A percentile compares a stretch with the other conserved stretches of the same genome.
Evolutionary conservation across 2,797 vertebrate genomes (phyloP).

Genomic region (Hyperoplus immaculatus): DNA sequence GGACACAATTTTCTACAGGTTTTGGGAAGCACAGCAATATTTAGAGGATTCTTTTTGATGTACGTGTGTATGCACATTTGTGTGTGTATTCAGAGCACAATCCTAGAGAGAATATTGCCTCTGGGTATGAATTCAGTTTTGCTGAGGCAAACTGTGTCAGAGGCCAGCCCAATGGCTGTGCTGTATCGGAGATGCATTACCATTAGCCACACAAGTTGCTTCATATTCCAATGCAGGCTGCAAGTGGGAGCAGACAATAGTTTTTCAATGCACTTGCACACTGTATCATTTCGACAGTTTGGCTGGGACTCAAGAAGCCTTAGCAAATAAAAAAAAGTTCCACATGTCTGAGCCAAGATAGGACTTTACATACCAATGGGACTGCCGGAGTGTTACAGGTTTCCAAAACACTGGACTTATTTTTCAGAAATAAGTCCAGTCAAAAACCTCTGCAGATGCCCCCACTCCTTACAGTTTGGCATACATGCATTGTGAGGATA

Average conservation of each 20-base stretch:
- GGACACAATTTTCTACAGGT: slow-evolving; percentile 45
- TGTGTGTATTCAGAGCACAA: slow-evolving; percentile 26
- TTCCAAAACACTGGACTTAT: slow-evolving; percentile 67
- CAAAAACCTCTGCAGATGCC: slow-evolving; percentile 26
- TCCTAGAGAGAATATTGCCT: slow-evolving; percentile 40
- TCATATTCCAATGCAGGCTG: slow-evolving; percentile 38
- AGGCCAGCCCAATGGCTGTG: slow-evolving; percentile 24
- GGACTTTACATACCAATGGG: slow-evolving; percentile 76
- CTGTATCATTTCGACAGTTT: slow-evolving; percentile 58
- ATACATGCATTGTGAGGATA: slow-evolving; percentile 46
- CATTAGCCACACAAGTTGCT: slow-evolving; percentile 47
- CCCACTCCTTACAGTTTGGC: slow-evolving; percentile 21
- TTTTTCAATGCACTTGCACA: slow-evolving; percentile 36
- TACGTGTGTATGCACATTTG: slow-evolving; percentile 26
- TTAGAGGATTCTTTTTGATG: slow-evolving; percentile 32
- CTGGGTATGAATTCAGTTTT: slow-evolving; percentile 31
- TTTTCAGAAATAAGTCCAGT: slow-evolving; percentile 61
- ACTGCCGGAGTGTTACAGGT: slow-evolving; percentile 62
- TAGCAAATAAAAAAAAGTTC: slow-evolving; percentile 60
- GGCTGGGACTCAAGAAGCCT: slow-evolving; percentile 47
- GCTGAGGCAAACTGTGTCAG: slow-evolving; percentile 34
- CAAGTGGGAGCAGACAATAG: slow-evolving; percentile 41
- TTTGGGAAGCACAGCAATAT: slow-evolving; percentile 45
- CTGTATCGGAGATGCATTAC: slow-evolving; percentile 60
- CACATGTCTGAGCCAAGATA: slow-evolving; percentile 69